These are phyloP conservation scores for Caranx ignobilis DNA, from an alignment of 2,113 vertebrate species.

Conservation along the genomic window DNA sequence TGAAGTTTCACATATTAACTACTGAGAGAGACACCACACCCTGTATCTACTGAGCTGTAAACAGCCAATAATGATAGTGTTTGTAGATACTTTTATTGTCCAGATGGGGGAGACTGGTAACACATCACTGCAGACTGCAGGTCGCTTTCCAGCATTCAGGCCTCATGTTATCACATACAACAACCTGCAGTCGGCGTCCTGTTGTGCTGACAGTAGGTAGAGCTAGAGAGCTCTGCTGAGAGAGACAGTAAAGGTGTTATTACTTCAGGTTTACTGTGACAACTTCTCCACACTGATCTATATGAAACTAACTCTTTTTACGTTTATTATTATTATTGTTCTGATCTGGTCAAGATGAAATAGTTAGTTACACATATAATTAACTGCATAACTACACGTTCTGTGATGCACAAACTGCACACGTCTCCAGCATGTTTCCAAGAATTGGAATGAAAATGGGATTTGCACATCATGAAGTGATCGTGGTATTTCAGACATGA, in stretches of 20 bases:
- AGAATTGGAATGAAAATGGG: neutral
- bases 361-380: neutral
- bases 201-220: slow-evolving; percentile 8
- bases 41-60: neutral
- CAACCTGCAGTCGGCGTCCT: neutral
- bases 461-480: neutral
- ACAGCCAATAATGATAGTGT: neutral
- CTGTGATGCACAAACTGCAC: neutral
- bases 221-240: neutral
- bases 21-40: neutral
- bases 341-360: neutral
- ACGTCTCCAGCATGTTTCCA: neutral
- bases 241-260: neutral
- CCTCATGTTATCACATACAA: neutral
- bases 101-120: no score
- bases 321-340: neutral
- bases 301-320: neutral
- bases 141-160: neutral
- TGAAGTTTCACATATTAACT: neutral
- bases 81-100: no score
- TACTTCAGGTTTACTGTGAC: neutral
- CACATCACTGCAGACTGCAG: neutral
- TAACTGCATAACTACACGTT: neutral
- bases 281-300: neutral
- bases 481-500: neutral